phyloP scores from a whole-genome alignment of 1,140 invertebrate species.

The Sarcophaga peregrina region DNA sequence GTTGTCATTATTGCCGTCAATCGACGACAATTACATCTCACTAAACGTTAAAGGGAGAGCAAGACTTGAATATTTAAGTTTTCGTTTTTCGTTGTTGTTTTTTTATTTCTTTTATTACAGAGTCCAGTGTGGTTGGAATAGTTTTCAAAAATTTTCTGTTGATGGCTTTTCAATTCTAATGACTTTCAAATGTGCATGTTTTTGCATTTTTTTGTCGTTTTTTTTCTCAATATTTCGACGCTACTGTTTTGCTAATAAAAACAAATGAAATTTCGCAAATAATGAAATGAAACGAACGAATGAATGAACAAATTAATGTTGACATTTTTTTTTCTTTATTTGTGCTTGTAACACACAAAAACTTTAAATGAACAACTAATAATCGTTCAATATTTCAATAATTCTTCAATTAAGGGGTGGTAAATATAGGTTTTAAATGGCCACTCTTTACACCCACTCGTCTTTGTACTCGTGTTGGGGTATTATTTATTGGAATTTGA shows the following conservation, averaged over 20 bases:
- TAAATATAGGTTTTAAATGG: background rate
- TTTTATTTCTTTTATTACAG: too few species aligned
- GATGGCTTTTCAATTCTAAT: background rate
- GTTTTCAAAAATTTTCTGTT: background rate
- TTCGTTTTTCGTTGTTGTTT: too few species aligned
- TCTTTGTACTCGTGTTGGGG: too few species aligned
- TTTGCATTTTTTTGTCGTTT: background rate
- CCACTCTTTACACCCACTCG: too few species aligned
- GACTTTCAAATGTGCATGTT: background rate
- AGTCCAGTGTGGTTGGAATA: background rate
- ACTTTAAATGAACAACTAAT: conserved; percentile 6
- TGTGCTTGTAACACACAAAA: background rate
- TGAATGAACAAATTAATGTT: background rate
- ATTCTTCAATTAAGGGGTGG: too few species aligned
- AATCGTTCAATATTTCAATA: background rate
- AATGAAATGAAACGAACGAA: background rate
- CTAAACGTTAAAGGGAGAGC: background rate
- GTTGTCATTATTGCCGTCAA: background rate
- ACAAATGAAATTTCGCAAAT: background rate
- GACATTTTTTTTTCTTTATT: conserved; percentile 27
- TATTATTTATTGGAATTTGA: too few species aligned
- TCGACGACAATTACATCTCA: conserved; percentile 10
- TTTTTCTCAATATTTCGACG: background rate
- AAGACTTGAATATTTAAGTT: too few species aligned
- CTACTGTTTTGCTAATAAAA: conserved; percentile 5